These are phyloP conservation scores for Odontomyia ornata DNA, from an alignment of 2,888 invertebrate genomes.

Conservation along the genomic window DNA sequence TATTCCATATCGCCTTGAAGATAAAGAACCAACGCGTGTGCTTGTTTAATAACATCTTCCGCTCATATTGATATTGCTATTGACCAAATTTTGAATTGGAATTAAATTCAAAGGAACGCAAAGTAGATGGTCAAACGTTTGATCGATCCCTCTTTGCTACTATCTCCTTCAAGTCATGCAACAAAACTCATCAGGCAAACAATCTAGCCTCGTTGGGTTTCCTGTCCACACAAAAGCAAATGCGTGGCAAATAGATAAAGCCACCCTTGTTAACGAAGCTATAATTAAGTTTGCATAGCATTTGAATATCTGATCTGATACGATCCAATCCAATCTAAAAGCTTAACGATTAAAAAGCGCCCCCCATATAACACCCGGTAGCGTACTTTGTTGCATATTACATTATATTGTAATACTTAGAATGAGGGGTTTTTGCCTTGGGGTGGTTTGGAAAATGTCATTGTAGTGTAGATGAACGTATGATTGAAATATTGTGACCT, in stretches of 20 bases:
- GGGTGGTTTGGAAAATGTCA: no score
- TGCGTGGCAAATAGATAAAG: not conserved
- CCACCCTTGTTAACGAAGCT: constrained; percentile 18
- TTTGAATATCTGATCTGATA: constrained; percentile 17
- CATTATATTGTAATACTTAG: no score
- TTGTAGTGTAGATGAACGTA: not conserved
- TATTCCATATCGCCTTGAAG: not conserved
- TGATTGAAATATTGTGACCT: not conserved
- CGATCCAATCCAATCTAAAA: not conserved
- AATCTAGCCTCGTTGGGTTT: not conserved
- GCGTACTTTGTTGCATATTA: no score
- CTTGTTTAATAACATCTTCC: not conserved
- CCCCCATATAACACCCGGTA: no score
- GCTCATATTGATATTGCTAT: not conserved
- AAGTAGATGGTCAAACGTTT: not conserved
- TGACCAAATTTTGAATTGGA: not conserved
- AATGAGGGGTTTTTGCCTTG: no score
- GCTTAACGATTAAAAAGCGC: constrained; percentile 7
- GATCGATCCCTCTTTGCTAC: not conserved
- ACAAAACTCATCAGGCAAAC: not conserved
- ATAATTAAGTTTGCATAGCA: constrained; percentile 27
- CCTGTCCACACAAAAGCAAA: no score
- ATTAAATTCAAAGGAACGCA: not conserved
- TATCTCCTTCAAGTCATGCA: not conserved
- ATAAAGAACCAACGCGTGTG: not conserved